A percentile compares a stretch with the other conserved stretches of the same genome.
These are phyloP conservation scores for Apodemus speciosus DNA, from an alignment of 2,113 vertebrate species.

Conservation along the genomic window DNA sequence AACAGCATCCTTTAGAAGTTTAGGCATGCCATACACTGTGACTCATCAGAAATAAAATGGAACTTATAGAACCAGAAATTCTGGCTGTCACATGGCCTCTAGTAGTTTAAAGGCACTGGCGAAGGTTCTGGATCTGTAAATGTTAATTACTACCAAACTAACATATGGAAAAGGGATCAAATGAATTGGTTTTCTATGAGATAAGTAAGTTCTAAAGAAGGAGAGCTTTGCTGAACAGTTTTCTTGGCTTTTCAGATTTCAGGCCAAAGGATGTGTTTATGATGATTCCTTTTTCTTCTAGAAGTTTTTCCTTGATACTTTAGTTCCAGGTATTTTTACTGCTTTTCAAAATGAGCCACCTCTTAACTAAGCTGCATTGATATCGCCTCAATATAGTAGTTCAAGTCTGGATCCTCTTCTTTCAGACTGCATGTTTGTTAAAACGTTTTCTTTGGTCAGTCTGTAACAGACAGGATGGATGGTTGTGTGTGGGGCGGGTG, in stretches of 20 bases:
- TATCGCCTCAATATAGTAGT: background rate
- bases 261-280: background rate
- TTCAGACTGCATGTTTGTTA: background rate
- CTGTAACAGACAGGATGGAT: background rate
- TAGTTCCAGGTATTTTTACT: background rate
- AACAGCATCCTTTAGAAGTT: background rate
- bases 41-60: background rate
- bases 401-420: background rate
- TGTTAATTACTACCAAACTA: background rate
- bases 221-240: background rate
- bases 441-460: background rate
- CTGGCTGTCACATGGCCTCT: background rate
- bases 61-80: background rate
- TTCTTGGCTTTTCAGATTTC: background rate
- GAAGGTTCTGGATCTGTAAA: background rate
- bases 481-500: background rate
- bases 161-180: background rate
- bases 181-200: background rate
- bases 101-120: background rate
- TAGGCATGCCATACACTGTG: background rate
- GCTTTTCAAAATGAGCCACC: background rate
- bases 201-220: background rate
- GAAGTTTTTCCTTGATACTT: background rate
- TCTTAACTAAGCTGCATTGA: background rate
- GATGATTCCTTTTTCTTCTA: background rate